Base-by-base conservation (phyloP, 2,888 invertebrate genomes). In the Hyalella azteca region DNA sequence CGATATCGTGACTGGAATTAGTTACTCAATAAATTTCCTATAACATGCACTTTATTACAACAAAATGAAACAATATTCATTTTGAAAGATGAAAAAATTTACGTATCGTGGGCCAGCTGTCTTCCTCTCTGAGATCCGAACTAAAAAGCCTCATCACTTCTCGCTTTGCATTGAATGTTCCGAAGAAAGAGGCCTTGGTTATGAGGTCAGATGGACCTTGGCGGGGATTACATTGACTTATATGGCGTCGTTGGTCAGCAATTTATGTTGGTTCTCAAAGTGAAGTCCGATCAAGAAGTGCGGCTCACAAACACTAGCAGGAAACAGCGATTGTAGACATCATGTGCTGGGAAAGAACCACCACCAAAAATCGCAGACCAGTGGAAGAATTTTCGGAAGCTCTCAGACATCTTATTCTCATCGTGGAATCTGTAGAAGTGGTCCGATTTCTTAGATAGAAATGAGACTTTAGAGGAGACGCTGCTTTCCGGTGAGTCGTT, bases 1-100 rank as follows among this genome's bases (percentile, higher is more conserved):
- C 66, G 66, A 66, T 66, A 66, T 66, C 66, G 66, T 66, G 66
- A 66, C 66, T 66, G 39, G 66, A 66, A 66, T 66, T 66, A 66
- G 66, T 66, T 66, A 36, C 66, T 66, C 66, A 66, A 66, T 66
- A 66, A 66, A 66, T 66, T 66, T 19, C 66, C n/a, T 36, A 66
- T 66, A 66, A 66, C 36, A 66, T 32, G 66, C 32, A 66, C 36
- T 66, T 66, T 66, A 66, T 66, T 36, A 15, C 39, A 36, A 36
- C 66, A 29, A 66, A 66, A 66, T 15, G 36, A 66, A 66, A 66
- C 66, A 36, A 66, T 66, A 36, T 66, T 7, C 66, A 15, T 15
- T 66, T 36, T 66, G 66, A 66, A 36, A 29, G 39, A 66, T 36
- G 36, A 66, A 66, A 19, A 66, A 66, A 66, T 66, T 66, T 29